Percentiles rank a stretch among this genome's conserved stretches.
These are phyloP conservation scores for Oryzias sinensis DNA, from an alignment of 2,797 vertebrate species.

Conservation along the genomic window DNA sequence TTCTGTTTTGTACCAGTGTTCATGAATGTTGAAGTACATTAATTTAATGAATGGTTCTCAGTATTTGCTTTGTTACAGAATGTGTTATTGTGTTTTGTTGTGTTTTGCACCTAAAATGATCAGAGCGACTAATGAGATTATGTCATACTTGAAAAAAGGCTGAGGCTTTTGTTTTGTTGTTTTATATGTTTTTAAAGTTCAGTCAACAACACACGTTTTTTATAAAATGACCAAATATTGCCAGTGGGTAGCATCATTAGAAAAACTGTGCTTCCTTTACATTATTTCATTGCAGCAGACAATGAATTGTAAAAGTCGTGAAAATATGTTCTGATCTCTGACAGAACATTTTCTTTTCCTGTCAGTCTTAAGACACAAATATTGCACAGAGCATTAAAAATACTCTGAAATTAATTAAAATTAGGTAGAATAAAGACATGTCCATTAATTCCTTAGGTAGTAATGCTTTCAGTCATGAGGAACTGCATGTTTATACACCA, in stretches of 20 bases:
- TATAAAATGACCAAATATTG: constrained; percentile 70
- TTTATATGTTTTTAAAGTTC: constrained; percentile 31
- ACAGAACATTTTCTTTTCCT: constrained; percentile 15
- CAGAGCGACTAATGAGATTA: constrained; percentile 15
- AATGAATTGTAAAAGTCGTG: constrained; percentile 21
- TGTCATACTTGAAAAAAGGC: constrained; percentile 62
- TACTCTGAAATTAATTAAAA: constrained; percentile 23
- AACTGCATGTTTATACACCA: constrained; percentile 14
- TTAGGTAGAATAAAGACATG: constrained; percentile 14
- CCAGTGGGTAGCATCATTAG: constrained; percentile 41
- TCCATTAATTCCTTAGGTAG: constrained; percentile 6
- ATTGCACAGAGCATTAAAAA: constrained; percentile 15
- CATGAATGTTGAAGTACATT: constrained; percentile 38
- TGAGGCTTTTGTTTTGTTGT: constrained; percentile 34
- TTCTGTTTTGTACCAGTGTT: constrained; percentile 17
- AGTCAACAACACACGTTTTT: constrained; percentile 29
- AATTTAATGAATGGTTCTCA: constrained; percentile 29
- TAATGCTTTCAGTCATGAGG: constrained; percentile 8
- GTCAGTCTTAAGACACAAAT: constrained; percentile 15
- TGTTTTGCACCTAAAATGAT: constrained; percentile 52
- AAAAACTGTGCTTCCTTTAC: constrained; percentile 35
- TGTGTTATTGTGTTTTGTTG: constrained; percentile 23
- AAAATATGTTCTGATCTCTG: constrained; percentile 25
- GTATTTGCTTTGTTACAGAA: constrained; percentile 42
- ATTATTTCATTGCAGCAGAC: constrained; percentile 15